Base-by-base conservation (phyloP, 1,140 invertebrate species). In the Pseudomyrmex flavicornis region DNA sequence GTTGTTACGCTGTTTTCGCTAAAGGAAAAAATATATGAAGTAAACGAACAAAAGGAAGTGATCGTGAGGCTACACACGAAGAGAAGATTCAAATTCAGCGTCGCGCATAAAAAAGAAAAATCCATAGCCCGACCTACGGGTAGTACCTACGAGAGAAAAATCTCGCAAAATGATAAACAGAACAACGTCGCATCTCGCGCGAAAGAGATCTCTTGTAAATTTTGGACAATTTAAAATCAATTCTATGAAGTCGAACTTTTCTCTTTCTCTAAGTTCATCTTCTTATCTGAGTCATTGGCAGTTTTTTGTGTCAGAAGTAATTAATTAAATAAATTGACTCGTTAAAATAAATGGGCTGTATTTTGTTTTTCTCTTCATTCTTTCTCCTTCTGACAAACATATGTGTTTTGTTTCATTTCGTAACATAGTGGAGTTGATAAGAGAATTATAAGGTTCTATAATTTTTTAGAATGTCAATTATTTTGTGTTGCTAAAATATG, bases 251-350 rank as follows among this genome's bases (percentile, higher is more conserved):
- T 69, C 15, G 52, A 59, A 82, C 44, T 79, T 75, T 75, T 69
- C 84, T 74, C 50, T 79, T 86, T 74, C 59, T 44, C 70, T 50
- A 12, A 20, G 5, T 50, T 86, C 80, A 73, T 5, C 70, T 86
- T 83, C 70, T 86, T 83, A 77, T 12, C 73, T 54, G 79, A 62
- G 54, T 84, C 73, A 79, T 35, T 79, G 73, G 80, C 68, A 79
- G 52, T 86, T 7, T 86, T 7, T 74, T 65, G 73, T 88, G 86
- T 86, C 73, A 86, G 62, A 56, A 62, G 52, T 17, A 17, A 46
- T 59, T 52, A 35, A 44, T 17, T 46, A 86, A 86, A 84, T 87
- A 75, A 84, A 87, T 83, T 83, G 74, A 86, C 84, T 87, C 85
- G 80, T 86, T 87, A 74, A 86, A 82, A 59, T 22, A 73, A 85